Evolutionary conservation across 2,888 invertebrate genomes (phyloP).

Genomic region (Osedax frankpressi): DNA sequence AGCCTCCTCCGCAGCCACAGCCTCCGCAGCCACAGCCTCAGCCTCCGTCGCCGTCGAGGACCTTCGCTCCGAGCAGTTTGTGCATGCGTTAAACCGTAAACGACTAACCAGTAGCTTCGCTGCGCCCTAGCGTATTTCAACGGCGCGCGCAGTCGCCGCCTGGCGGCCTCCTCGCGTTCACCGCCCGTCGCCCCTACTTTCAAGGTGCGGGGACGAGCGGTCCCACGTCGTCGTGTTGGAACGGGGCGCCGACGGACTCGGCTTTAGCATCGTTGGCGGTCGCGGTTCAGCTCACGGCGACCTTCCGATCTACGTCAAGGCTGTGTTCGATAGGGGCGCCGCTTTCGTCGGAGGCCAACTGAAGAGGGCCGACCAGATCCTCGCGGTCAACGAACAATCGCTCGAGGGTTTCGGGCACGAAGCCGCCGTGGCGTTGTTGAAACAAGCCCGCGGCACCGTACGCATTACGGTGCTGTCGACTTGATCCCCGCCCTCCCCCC

Average conservation of each 20-base stretch:
- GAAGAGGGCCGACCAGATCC: slow-evolving; percentile 76
- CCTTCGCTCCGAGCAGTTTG: too few species aligned
- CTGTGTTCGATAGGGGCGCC: slow-evolving; percentile 60
- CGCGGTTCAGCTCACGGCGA: slow-evolving; percentile 50
- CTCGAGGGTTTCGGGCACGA: slow-evolving; percentile 54
- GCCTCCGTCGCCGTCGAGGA: too few species aligned
- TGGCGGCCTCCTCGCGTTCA: too few species aligned
- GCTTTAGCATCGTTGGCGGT: slow-evolving; percentile 52
- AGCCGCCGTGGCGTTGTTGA: slow-evolving; percentile 74
- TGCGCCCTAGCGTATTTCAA: too few species aligned
- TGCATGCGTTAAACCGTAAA: too few species aligned
- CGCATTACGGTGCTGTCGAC: neutral
- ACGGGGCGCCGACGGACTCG: slow-evolving; percentile 50
- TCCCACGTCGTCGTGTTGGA: slow-evolving; percentile 43
- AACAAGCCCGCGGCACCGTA: slow-evolving; percentile 50
- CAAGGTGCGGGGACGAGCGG: too few species aligned
- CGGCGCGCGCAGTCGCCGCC: too few species aligned
- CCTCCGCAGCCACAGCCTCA: too few species aligned
- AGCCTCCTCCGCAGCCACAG: too few species aligned
- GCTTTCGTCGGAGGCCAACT: slow-evolving; percentile 71
- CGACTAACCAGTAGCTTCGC: too few species aligned
- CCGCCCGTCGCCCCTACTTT: too few species aligned
- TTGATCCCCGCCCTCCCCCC: neutral
- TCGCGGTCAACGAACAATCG: slow-evolving; percentile 77
- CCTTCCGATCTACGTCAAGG: slow-evolving; percentile 50